phyloP scores from a whole-genome alignment of 2,888 invertebrate genomes.

The Drosophila tripunctata region DNA sequence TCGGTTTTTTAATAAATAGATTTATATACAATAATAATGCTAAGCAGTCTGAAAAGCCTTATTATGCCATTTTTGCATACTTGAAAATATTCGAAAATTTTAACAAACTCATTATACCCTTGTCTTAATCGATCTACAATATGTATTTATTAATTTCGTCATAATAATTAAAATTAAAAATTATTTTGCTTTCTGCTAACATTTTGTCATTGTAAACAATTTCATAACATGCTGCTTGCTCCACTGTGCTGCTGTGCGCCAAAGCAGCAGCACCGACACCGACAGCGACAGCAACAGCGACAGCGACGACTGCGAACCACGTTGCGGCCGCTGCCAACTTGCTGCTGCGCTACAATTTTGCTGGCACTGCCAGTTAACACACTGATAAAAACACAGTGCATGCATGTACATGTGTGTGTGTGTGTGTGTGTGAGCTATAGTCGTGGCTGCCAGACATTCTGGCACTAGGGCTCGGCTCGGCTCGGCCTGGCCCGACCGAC shows the following conservation, averaged over 20 bases:
- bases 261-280: conserved; percentile 30
- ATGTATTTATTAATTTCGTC: too few species aligned
- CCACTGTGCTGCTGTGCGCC: conserved; percentile 60
- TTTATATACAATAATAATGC: too few species aligned
- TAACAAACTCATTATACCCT: too few species aligned
- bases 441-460: conserved; percentile 82
- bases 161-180: too few species aligned
- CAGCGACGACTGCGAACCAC: conserved; percentile 44
- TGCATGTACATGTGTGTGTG: conserved; percentile 23
- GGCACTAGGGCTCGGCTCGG: conserved; percentile 79
- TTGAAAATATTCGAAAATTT: too few species aligned
- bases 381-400: conserved; percentile 26
- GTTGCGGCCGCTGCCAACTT: conserved; percentile 64
- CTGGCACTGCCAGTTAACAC: conserved; percentile 67
- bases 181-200: too few species aligned
- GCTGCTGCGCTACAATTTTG: conserved; percentile 75
- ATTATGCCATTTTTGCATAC: too few species aligned
- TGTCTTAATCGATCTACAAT: too few species aligned
- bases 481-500: conserved; percentile 56
- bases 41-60: too few species aligned
- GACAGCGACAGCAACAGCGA: conserved; percentile 20
- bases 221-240: too few species aligned
- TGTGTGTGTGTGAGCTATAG: conserved; percentile 41
- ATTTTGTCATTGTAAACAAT: too few species aligned
- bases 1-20: too few species aligned